Conservation (phyloP, 2,113 vertebrate genomes). For the Mustela lutreola region DNA sequence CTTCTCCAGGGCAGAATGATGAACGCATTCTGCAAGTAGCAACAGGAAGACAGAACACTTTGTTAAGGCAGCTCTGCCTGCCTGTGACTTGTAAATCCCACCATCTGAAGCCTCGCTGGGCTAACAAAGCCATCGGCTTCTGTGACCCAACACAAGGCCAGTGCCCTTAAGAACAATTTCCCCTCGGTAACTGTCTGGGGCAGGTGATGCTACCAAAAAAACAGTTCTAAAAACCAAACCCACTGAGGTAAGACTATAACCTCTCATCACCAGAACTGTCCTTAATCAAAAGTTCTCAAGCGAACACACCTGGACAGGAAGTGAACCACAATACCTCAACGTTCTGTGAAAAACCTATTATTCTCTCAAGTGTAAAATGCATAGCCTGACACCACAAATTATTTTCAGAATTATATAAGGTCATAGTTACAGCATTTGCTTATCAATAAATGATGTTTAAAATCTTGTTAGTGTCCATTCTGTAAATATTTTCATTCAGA, state of each 20-base stretch:
- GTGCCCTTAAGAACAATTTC: background rate
- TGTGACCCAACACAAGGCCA: background rate
- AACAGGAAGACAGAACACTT: background rate
- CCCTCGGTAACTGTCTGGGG: background rate
- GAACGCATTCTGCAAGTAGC: background rate
- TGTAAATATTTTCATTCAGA: slow-evolving; percentile 64
- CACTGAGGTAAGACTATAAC: background rate
- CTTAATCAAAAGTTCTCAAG: background rate
- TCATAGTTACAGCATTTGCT: background rate
- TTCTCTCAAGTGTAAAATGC: slow-evolving; percentile 34
- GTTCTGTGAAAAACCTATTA: background rate
- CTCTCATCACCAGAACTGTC: background rate
- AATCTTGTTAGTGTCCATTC: slow-evolving; percentile 38
- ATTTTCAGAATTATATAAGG: slow-evolving; percentile 36
- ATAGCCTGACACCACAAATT: background rate
- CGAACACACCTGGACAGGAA: slow-evolving; percentile 26
- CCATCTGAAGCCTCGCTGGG: background rate
- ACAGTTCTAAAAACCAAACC: background rate
- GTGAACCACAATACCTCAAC: background rate
- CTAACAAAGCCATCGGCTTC: background rate
- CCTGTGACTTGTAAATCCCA: background rate
- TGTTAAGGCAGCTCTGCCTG: no score
- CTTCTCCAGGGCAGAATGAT: background rate
- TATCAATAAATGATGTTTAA: slow-evolving; percentile 47
- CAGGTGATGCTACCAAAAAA: background rate